Evolutionary conservation across 2,888 invertebrate species (phyloP).

Genomic region (Sthenelais limicola): DNA sequence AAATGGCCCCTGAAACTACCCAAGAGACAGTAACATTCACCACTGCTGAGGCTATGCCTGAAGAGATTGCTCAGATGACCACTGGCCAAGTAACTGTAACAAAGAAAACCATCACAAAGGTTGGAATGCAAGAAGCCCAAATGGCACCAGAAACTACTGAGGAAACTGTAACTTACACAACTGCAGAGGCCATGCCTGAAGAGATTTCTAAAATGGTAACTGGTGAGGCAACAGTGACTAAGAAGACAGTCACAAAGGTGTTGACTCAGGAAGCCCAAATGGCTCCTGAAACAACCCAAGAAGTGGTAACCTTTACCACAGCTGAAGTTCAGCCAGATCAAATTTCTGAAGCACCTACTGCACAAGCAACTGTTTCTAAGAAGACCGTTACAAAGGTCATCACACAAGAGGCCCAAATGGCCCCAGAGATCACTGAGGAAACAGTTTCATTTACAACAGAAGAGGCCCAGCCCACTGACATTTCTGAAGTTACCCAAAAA

Average conservation of each 20-base stretch:
- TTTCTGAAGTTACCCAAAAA: too few species aligned
- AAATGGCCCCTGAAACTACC: neutral
- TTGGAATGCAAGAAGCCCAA: neutral
- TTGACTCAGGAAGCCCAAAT: neutral
- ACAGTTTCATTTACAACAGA: constrained; percentile 22
- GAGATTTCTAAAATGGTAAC: neutral
- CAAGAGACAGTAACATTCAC: neutral
- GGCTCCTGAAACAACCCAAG: constrained; percentile 20
- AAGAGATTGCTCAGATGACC: neutral
- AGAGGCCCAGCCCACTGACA: constrained; percentile 26
- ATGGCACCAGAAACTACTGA: constrained; percentile 7
- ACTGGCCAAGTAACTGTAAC: neutral
- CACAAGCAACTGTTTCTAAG: neutral
- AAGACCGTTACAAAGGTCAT: neutral
- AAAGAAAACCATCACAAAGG: neutral
- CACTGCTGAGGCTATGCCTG: neutral
- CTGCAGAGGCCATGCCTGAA: neutral
- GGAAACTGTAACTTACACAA: constrained; percentile 18
- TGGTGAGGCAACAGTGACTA: neutral
- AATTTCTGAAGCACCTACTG: neutral
- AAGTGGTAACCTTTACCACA: constrained; percentile 11
- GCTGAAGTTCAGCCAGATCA: constrained; percentile 15
- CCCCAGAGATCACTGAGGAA: constrained; percentile 13
- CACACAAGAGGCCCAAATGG: constrained; percentile 8
- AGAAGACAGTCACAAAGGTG: neutral